Conservation (phyloP, 2,888 invertebrate species). For the Chrysolina haemoptera region DNA sequence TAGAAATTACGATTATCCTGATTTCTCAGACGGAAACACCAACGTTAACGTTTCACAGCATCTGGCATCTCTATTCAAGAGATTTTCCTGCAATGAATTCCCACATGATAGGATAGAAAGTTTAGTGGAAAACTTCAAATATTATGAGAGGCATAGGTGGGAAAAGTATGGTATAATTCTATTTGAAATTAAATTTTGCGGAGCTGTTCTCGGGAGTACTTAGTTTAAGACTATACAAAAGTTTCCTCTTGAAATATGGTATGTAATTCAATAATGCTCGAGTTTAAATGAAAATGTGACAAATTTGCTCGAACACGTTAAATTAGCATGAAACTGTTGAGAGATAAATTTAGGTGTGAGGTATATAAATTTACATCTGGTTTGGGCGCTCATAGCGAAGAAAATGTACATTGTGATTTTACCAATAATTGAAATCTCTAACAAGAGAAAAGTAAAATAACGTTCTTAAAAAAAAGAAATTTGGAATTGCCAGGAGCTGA, state of each 20-base stretch:
- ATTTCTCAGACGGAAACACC: constrained; percentile 21
- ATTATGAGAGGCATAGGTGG: constrained; percentile 18
- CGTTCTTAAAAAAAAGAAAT: too few species aligned
- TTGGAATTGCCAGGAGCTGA: too few species aligned
- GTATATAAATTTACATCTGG: background rate
- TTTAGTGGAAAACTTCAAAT: constrained; percentile 20
- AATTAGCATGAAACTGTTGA: background rate
- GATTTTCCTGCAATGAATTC: constrained; percentile 16
- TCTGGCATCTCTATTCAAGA: constrained; percentile 16
- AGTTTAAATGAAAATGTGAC: constrained; percentile 14
- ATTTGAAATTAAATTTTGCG: constrained; percentile 15
- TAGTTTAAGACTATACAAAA: constrained; percentile 31
- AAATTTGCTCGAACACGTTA: background rate
- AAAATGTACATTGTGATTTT: background rate
- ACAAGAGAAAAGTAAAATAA: too few species aligned
- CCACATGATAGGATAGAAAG: constrained; percentile 23
- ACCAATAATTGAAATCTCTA: too few species aligned
- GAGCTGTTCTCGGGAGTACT: constrained; percentile 29
- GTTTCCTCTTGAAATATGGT: constrained; percentile 35
- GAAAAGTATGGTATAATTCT: constrained; percentile 12
- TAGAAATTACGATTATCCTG: constrained; percentile 17
- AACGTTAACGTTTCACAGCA: constrained; percentile 17
- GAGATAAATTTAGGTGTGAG: background rate
- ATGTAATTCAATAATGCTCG: constrained; percentile 32
- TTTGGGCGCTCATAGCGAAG: background rate